Conservation (phyloP, 30 jellyfish, hydroid and myxozoan genomes). For the Cassiopea andromeda region DNA sequence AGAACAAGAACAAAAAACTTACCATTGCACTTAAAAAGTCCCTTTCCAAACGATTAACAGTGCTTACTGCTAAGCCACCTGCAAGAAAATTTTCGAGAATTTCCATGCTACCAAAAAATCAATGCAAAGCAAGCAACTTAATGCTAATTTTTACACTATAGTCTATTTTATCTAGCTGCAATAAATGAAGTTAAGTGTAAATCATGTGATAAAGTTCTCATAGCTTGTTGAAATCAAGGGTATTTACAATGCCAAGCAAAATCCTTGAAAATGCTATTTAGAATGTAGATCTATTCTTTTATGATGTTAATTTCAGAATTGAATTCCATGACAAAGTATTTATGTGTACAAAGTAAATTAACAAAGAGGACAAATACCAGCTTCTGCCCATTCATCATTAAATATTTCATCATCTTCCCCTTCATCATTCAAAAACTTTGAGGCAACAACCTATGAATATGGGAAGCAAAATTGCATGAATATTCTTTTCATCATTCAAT, state of each 20-base stretch:
- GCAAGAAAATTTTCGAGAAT: constrained; percentile 1
- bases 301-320: neutral
- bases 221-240: too few relatives aligned
- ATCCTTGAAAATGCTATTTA: too few relatives aligned
- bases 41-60: constrained; percentile 86
- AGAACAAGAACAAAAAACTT: neutral
- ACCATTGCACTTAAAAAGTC: constrained; percentile 94
- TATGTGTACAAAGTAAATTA: neutral
- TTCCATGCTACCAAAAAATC: too few relatives aligned
- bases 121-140: too few relatives aligned
- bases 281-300: too few relatives aligned
- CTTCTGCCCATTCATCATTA: constrained; percentile 99
- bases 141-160: too few relatives aligned
- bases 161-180: too few relatives aligned
- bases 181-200: too few relatives aligned
- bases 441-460: constrained; percentile 77
- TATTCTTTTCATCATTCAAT: too few relatives aligned
- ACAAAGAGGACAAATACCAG: constrained; percentile 61
- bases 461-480: too few relatives aligned
- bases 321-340: neutral
- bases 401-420: constrained; percentile 93
- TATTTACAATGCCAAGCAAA: too few relatives aligned
- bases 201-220: too few relatives aligned
- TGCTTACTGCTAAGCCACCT: constrained; percentile 97
- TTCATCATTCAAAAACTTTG: constrained; percentile 86